These are phyloP conservation scores for Hapalemur alaotrensis DNA, from an alignment of 2,797 vertebrate genomes.

Conservation along the genomic window DNA sequence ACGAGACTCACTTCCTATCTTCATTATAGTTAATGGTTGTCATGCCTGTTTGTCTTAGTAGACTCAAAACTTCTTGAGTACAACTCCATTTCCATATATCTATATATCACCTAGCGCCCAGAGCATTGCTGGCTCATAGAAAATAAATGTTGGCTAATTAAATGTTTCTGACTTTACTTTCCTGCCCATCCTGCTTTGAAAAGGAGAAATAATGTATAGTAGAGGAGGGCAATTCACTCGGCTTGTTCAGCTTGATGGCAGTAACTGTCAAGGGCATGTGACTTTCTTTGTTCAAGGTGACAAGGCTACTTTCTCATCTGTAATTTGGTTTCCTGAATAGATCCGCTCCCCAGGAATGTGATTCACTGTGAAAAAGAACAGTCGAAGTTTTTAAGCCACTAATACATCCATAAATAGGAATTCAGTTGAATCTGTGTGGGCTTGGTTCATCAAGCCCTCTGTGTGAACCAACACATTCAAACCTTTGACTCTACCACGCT, in stretches of 20 bases:
- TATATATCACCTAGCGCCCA: background rate
- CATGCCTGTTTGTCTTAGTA: background rate
- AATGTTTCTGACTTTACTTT: background rate
- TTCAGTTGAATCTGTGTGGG: background rate
- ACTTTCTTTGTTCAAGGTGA: conserved; percentile 24
- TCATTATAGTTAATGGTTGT: background rate
- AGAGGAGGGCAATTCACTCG: background rate
- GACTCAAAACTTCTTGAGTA: background rate
- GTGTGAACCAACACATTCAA: background rate
- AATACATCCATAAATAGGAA: conserved; percentile 26
- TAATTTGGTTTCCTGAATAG: conserved; percentile 53
- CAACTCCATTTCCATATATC: background rate
- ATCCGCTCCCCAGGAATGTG: background rate
- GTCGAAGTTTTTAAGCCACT: background rate
- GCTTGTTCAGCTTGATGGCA: background rate
- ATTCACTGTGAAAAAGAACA: conserved; percentile 48
- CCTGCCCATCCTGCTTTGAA: background rate
- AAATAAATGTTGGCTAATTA: background rate
- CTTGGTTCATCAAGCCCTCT: background rate
- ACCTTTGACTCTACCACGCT: background rate
- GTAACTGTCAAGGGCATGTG: background rate
- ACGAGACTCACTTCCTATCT: background rate
- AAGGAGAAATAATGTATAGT: background rate
- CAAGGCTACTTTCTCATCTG: conserved; percentile 17
- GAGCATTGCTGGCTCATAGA: background rate